phyloP scores from a whole-genome alignment of 2,797 vertebrate genomes.

The Leuciscus waleckii region DNA sequence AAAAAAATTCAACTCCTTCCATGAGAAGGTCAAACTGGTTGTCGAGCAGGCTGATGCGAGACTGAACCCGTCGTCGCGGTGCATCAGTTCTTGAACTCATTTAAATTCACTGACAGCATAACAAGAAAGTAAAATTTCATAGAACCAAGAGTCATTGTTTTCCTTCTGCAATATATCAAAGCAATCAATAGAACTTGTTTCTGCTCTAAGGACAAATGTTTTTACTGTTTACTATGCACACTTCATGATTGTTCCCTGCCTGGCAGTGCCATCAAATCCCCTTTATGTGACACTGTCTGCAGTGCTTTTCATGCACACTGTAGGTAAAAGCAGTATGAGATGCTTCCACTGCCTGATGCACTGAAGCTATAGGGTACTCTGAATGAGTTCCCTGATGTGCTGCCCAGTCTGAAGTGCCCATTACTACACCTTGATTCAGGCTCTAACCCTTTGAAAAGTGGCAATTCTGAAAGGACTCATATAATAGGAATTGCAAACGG shows the following conservation, averaged over 20 bases:
- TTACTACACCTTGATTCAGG: neutral
- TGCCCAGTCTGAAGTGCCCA: constrained; percentile 1
- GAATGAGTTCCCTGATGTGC: constrained; percentile 4
- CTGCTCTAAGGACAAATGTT: neutral
- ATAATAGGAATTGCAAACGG: neutral
- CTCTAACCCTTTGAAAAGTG: constrained; percentile 18
- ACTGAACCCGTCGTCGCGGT: neutral
- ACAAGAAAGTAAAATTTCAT: neutral
- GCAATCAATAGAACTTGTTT: neutral
- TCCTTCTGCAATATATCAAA: neutral
- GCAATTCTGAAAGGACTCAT: constrained; percentile 15
- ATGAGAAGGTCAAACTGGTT: constrained; percentile 13
- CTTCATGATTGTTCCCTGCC: neutral
- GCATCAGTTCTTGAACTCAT: neutral
- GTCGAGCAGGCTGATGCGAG: neutral
- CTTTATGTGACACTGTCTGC: neutral
- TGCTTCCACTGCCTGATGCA: neutral
- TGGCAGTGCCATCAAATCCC: neutral
- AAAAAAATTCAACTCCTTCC: neutral
- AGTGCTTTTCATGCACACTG: neutral
- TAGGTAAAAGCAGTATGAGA: neutral
- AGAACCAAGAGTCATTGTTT: neutral
- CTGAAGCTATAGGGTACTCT: neutral
- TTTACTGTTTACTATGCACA: neutral
- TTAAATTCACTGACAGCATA: neutral